phyloP scores from a whole-genome alignment of 2,113 vertebrate genomes.

The Stegastes partitus region DNA sequence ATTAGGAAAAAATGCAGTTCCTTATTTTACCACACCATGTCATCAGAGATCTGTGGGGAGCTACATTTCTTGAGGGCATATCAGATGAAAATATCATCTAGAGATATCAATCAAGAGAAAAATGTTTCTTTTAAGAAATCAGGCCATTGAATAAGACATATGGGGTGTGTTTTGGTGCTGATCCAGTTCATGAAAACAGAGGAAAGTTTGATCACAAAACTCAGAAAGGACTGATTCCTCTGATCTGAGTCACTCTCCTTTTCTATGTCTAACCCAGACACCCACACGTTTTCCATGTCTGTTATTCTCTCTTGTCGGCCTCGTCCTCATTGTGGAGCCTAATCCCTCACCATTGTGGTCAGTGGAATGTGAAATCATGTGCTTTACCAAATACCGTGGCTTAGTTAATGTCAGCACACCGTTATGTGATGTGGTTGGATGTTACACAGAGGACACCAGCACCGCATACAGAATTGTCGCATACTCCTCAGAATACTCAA shows the following conservation, averaged over 20 bases:
- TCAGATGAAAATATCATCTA: neutral
- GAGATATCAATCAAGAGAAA: neutral
- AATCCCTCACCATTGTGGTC: slow-evolving; percentile 72
- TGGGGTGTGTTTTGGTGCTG: neutral
- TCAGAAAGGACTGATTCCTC: slow-evolving; percentile 20
- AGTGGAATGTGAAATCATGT: slow-evolving; percentile 75
- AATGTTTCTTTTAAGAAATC: slow-evolving; percentile 14
- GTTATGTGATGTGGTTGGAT: slow-evolving; percentile 29
- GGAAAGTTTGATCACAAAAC: slow-evolving; percentile 16
- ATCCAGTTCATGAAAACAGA: slow-evolving; percentile 6
- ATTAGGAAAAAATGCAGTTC: slow-evolving; percentile 54
- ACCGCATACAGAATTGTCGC: too few species aligned
- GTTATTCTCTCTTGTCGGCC: slow-evolving; percentile 56
- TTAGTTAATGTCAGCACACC: slow-evolving; percentile 39
- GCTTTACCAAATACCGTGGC: slow-evolving; percentile 47
- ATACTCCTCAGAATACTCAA: too few species aligned
- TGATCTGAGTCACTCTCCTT: slow-evolving; percentile 39
- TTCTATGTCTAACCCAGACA: slow-evolving; percentile 55
- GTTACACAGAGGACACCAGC: neutral
- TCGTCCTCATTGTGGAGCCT: slow-evolving; percentile 68
- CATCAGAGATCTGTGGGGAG: slow-evolving; percentile 48
- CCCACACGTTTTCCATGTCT: slow-evolving; percentile 62
- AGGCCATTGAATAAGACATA: neutral
- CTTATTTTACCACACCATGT: slow-evolving; percentile 61
- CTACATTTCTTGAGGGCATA: neutral